Evolutionary conservation across 2,797 vertebrate species (phyloP).

Genomic region (Myotis vivesi): DNA sequence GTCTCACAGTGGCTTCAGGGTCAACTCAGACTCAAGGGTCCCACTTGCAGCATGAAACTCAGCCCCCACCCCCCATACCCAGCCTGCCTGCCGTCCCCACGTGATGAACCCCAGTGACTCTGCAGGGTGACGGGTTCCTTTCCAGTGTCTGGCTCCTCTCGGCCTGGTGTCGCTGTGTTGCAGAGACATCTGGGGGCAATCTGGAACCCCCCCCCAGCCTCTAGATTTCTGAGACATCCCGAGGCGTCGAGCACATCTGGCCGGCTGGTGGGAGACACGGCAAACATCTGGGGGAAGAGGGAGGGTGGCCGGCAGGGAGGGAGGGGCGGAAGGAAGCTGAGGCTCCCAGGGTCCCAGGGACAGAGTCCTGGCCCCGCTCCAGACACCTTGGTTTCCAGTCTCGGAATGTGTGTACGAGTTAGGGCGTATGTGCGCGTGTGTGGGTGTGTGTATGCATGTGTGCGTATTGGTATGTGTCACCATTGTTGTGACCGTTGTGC

Average conservation of each 20-base stretch:
- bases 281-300: constrained; percentile 50
- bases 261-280: not conserved
- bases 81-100: accelerated
- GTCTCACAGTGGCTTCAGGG: not conserved
- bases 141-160: not conserved
- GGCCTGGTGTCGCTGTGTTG: not conserved
- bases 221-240: not conserved
- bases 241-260: constrained; percentile 42
- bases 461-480: no score
- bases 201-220: not conserved
- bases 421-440: accelerated
- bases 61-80: accelerated
- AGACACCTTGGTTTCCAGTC: accelerated
- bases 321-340: not conserved
- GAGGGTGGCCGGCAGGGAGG: not conserved
- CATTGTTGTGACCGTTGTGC: not conserved
- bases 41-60: accelerated
- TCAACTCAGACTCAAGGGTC: not conserved
- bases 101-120: accelerated
- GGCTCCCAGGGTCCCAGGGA: not conserved
- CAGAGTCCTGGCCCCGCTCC: constrained; percentile 5
- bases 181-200: not conserved
- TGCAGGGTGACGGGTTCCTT: not conserved
- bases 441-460: accelerated
- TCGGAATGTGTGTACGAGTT: accelerated